A percentile compares a stretch with the other conserved stretches of the same genome.
phyloP scores from a whole-genome alignment of 2,888 invertebrate species.

The Hermaeophaga mercurialis region DNA sequence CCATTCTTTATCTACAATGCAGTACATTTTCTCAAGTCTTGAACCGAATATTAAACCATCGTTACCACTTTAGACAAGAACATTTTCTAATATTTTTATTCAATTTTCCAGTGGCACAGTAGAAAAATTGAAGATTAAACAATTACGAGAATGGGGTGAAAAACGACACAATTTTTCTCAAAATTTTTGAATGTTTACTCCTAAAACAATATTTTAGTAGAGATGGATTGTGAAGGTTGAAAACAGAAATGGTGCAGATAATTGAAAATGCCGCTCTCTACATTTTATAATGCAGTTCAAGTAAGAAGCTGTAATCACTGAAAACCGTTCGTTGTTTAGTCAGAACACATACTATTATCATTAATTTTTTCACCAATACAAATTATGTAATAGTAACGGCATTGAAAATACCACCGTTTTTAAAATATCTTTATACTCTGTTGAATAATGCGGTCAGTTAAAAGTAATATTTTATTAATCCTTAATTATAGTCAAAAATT shows the following conservation, averaged over 20 bases:
- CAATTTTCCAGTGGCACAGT: too few species aligned
- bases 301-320: slow-evolving; percentile 11
- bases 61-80: too few species aligned
- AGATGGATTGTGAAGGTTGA: too few species aligned
- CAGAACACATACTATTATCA: slow-evolving; percentile 7
- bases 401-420: slow-evolving; percentile 19
- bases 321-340: slow-evolving; percentile 11
- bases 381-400: slow-evolving; percentile 17
- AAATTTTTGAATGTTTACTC: too few species aligned
- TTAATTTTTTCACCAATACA: slow-evolving; percentile 15
- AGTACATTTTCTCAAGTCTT: slow-evolving; percentile 2
- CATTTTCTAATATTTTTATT: too few species aligned
- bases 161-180: too few species aligned
- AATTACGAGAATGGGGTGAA: too few species aligned
- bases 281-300: slow-evolving; percentile 3
- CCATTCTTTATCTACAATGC: slow-evolving; percentile 5
- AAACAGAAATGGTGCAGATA: too few species aligned
- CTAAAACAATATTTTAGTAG: too few species aligned
- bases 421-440: slow-evolving; percentile 18
- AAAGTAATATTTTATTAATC: slow-evolving; percentile 13
- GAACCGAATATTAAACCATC: slow-evolving; percentile 5
- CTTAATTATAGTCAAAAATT: slow-evolving; percentile 24
- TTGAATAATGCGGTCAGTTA: slow-evolving; percentile 24
- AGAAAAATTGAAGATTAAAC: too few species aligned
- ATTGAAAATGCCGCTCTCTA: background rate